Evolutionary conservation across 2,113 vertebrate genomes (phyloP).

Genomic region (Gymnobelideus leadbeateri): DNA sequence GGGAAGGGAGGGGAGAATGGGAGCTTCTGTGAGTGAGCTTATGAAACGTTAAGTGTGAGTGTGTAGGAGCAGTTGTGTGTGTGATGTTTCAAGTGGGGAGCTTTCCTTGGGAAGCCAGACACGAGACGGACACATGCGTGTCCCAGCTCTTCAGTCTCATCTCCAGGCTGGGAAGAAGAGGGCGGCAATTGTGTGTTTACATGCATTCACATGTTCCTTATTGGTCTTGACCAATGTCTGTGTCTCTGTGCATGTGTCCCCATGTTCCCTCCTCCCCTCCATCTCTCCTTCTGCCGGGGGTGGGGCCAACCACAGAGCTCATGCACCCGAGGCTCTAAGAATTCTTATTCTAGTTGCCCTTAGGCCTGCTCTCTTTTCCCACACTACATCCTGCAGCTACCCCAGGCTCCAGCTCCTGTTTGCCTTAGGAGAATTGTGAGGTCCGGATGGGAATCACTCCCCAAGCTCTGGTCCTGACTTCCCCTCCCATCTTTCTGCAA

Average conservation of each 20-base stretch:
- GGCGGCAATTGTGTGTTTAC: not conserved
- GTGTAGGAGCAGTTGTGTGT: not conserved
- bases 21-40: not conserved
- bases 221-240: no score
- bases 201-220: not conserved
- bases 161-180: not conserved
- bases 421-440: not conserved
- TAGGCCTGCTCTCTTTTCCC: no score
- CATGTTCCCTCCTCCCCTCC: not conserved
- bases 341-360: not conserved
- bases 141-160: not conserved
- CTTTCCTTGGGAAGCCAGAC: not conserved
- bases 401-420: not conserved
- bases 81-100: not conserved
- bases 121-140: not conserved
- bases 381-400: no score
- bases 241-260: not conserved
- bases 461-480: not conserved
- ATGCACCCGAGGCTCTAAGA: not conserved
- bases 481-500: not conserved
- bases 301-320: not conserved
- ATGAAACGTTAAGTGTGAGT: not conserved
- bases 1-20: no score
- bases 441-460: not conserved
- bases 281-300: no score